These are phyloP conservation scores for Gallinago stenura DNA, from an alignment of 2,797 vertebrate species.

Conservation along the genomic window DNA sequence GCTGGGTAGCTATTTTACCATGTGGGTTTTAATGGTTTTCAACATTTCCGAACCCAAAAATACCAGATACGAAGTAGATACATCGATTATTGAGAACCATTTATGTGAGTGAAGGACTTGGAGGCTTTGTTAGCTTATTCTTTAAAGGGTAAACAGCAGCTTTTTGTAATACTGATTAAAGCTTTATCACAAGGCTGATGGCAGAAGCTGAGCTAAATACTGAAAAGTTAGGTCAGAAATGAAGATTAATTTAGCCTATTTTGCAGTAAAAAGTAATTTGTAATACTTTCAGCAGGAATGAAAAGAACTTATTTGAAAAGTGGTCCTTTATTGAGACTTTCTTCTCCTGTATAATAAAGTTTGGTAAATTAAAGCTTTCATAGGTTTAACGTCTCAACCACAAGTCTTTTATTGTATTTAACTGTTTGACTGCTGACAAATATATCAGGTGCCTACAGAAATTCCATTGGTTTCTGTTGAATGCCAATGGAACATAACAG, in stretches of 20 bases:
- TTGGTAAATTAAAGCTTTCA: not conserved
- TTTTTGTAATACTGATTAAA: not conserved
- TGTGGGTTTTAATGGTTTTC: not conserved
- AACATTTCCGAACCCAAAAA: not conserved
- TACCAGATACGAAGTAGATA: not conserved
- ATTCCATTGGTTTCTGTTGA: not conserved
- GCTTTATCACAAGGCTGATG: not conserved
- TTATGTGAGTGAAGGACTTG: not conserved
- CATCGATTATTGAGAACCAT: not conserved
- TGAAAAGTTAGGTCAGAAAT: not conserved
- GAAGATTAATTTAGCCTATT: not conserved
- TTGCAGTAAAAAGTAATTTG: not conserved
- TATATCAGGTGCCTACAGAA: not conserved
- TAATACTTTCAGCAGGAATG: not conserved
- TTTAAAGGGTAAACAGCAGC: not conserved
- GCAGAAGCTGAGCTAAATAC: not conserved
- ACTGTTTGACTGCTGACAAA: not conserved
- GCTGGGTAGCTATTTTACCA: not conserved
- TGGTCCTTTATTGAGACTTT: not conserved
- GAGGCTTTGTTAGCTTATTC: not conserved
- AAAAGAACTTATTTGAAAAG: not conserved
- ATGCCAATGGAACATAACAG: not conserved
- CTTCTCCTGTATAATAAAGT: not conserved
- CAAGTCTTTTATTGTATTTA: not conserved
- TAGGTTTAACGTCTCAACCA: not conserved